These are phyloP conservation scores for Sardinella longiceps DNA, from an alignment of 2,797 vertebrate species.

Conservation along the genomic window DNA sequence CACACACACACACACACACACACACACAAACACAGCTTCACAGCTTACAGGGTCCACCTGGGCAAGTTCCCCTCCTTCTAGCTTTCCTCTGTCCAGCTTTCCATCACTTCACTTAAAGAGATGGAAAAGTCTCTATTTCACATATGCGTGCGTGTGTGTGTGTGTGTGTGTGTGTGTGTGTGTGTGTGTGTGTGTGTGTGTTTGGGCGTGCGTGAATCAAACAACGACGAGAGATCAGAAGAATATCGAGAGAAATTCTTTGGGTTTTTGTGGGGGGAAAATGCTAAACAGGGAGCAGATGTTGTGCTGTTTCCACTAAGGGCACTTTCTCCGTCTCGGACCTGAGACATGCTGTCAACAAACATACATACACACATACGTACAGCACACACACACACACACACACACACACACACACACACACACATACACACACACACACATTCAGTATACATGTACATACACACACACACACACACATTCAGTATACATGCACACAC, in stretches of 20 bases:
- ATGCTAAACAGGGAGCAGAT: background rate
- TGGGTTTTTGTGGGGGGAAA: background rate
- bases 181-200: background rate
- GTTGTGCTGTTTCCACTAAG: constrained; percentile 21
- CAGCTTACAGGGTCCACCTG: background rate
- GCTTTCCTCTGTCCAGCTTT: background rate
- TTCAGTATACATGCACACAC: background rate
- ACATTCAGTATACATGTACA: background rate
- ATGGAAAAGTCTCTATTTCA: constrained; percentile 8
- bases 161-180: background rate
- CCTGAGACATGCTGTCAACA: background rate
- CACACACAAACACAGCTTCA: background rate
- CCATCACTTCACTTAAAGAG: background rate
- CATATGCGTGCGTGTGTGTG: constrained; percentile 22
- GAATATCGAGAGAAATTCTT: constrained; percentile 1
- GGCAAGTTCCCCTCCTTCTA: background rate
- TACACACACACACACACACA: background rate
- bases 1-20: background rate
- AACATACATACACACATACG: background rate
- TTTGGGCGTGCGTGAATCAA: background rate
- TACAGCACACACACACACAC: background rate
- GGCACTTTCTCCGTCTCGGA: background rate
- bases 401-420: background rate
- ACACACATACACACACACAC: background rate
- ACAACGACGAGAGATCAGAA: constrained; percentile 4